Percentiles rank a stretch among this genome's conserved stretches.
Conservation (phyloP, 1,140 invertebrate species). For the Hydropsyche tenuis region DNA sequence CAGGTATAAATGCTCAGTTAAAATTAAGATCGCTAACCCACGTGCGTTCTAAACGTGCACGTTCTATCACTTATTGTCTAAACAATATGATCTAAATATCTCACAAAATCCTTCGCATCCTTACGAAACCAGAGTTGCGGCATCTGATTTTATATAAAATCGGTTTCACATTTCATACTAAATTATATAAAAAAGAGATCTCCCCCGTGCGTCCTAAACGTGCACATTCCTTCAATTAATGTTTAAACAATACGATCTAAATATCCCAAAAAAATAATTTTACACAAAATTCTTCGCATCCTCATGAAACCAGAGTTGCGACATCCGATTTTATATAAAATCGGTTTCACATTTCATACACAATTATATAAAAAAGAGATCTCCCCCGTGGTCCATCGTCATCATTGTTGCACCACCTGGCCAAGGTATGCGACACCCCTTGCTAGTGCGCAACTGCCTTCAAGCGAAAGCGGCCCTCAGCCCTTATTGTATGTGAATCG, state of each 20-base stretch:
- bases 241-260: neutral
- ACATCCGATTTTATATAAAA: neutral
- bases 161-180: slow-evolving; percentile 7
- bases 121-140: too few relatives aligned
- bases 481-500: neutral
- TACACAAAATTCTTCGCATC: neutral
- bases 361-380: neutral
- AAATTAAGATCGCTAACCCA: too few relatives aligned
- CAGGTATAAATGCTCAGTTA: too few relatives aligned
- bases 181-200: neutral
- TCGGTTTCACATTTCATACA: slow-evolving; percentile 12
- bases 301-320: too few relatives aligned
- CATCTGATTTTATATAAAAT: neutral
- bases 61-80: too few relatives aligned
- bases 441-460: neutral
- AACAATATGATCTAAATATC: neutral
- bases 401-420: slow-evolving; percentile 27
- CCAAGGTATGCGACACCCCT: slow-evolving; percentile 3
- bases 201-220: too few relatives aligned
- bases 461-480: neutral
- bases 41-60: too few relatives aligned
- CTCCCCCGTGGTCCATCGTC: slow-evolving; percentile 39
- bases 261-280: neutral
- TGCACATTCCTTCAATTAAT: too few relatives aligned
- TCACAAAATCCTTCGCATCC: neutral